Evolutionary conservation across 1,140 invertebrate genomes (phyloP).

Genomic region (Cecropterus lyciades): DNA sequence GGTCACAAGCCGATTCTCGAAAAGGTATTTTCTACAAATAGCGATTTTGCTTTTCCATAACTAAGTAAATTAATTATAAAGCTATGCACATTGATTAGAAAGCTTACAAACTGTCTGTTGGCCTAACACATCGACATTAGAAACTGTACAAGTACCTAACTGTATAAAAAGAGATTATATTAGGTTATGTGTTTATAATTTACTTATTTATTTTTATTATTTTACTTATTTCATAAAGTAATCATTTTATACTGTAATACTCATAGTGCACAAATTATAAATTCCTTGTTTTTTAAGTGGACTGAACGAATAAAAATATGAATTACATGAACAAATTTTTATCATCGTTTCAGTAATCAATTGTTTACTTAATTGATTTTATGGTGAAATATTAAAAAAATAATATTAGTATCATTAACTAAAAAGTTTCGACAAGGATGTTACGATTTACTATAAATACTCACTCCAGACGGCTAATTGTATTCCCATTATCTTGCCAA

Average conservation of each 20-base stretch:
- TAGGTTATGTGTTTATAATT: neutral
- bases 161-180: neutral
- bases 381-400: neutral
- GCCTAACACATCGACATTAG: neutral
- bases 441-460: conserved; percentile 17
- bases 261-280: conserved; percentile 8
- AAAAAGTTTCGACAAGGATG: neutral
- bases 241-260: neutral
- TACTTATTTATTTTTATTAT: conserved; percentile 1
- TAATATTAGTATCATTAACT: neutral
- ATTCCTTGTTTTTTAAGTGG: neutral
- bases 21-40: too few relatives aligned
- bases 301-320: neutral
- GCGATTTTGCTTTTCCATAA: neutral
- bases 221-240: neutral
- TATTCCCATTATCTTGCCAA: conserved; percentile 57
- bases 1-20: too few relatives aligned
- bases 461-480: conserved; percentile 27
- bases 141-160: neutral
- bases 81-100: neutral
- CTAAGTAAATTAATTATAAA: neutral
- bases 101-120: neutral
- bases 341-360: neutral
- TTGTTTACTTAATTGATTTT: neutral
- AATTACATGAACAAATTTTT: neutral